phyloP scores from a whole-genome alignment of 2,113 vertebrate genomes.

The Antigone vipio region DNA sequence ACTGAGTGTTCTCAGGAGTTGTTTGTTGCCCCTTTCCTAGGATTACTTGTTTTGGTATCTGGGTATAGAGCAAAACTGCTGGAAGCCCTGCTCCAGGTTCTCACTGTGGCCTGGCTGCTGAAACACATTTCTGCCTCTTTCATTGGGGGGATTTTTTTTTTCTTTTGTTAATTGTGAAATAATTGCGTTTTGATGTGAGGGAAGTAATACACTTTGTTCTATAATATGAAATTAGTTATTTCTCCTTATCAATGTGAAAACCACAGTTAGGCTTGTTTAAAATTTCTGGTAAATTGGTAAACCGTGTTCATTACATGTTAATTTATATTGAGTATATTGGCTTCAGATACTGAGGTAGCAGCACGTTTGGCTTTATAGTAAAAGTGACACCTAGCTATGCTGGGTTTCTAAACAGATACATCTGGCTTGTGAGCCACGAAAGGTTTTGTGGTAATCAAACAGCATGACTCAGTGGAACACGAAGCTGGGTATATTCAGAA shows the following conservation, averaged over 20 bases:
- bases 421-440: neutral
- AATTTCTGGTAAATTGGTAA: neutral
- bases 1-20: neutral
- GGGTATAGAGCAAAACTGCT: neutral
- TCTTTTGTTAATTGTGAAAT: neutral
- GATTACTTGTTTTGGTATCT: neutral
- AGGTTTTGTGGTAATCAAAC: neutral
- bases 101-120: neutral
- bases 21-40: neutral
- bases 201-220: neutral
- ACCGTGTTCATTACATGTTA: neutral
- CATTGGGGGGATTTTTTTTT: neutral
- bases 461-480: neutral
- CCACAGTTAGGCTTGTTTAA: neutral
- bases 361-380: neutral
- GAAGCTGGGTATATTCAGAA: neutral
- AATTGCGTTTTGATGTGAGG: neutral
- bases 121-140: neutral
- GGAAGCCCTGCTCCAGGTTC: neutral
- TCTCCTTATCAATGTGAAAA: neutral
- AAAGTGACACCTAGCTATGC: neutral
- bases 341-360: neutral
- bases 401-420: neutral
- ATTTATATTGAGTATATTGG: neutral
- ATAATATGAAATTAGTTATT: neutral